Evolutionary conservation across 2,888 invertebrate species (phyloP), one percentile per base, ranked within the genome.

Genomic region (Caenorhabditis virilis): DNA sequence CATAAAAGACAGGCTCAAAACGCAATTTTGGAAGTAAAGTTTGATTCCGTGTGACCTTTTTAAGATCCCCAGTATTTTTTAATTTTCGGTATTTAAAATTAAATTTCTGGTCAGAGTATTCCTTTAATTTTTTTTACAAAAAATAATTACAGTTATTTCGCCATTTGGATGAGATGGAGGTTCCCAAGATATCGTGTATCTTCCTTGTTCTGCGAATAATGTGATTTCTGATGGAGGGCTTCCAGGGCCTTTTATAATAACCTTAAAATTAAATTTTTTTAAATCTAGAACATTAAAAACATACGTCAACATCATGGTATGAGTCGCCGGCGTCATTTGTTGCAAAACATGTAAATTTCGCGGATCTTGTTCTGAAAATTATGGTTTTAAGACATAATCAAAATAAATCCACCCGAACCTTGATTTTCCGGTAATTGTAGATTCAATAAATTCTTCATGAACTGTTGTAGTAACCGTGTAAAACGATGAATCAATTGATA

Each of bases 141-240:
- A 2, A 9, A 25, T 30, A 30, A 38, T 15, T 41, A 76, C 76
- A 43, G 63, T 69, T 25, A 76, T 72, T 13, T 54, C 35, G 30
- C 76, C 76, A 52, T 76, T 76, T 1, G 72, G 67, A 38, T 71
- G 66, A 1, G 67, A 61, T 13, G 76, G 76, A 20, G 71, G 71
- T 42, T 70, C 55, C 76, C 76, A 76, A 15, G 57, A 41, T 11
- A 76, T 56, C 2, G 57, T 74, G 39, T 67, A 71, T 36, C 67
- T 61, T 18, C 48, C 38, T 27, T 58, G 59, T 18, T 72, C 72
- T 13, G 69, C 62, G 5, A 57, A 57, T 33, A 74, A 30, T 5
- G 59, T 70, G 25, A 74, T 72, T 33, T 66, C 60, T 11, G 71
- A 66, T 9, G 74, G 74, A 2, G 72, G 70, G 52, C 69, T 72